These are phyloP conservation scores for Anisognathus igniventris DNA, from an alignment of 2,797 vertebrate genomes.

Conservation along the genomic window DNA sequence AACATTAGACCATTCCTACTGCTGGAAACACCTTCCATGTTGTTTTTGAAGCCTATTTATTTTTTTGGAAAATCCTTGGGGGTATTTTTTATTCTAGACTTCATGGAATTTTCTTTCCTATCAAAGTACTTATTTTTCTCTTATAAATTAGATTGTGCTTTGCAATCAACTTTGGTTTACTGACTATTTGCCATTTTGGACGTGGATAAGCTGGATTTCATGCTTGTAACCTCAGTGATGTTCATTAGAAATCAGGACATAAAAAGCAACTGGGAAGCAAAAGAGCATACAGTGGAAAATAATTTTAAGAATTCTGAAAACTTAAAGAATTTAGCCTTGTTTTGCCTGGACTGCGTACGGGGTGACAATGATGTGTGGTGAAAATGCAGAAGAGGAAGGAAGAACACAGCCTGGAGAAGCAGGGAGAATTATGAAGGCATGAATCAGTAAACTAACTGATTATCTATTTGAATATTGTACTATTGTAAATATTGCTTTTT, in stretches of 20 bases:
- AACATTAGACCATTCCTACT: neutral
- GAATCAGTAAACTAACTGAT: neutral
- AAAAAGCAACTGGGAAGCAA: neutral
- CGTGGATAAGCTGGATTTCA: neutral
- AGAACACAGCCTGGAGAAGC: neutral
- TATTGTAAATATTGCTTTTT: neutral
- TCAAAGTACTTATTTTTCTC: neutral
- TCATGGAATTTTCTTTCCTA: neutral
- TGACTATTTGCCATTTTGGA: neutral
- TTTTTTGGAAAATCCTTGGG: neutral
- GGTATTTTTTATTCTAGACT: neutral
- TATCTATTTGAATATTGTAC: neutral
- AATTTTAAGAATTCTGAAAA: neutral
- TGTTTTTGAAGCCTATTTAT: neutral
- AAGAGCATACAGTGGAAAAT: neutral
- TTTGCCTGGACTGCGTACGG: neutral
- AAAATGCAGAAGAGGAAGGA: neutral
- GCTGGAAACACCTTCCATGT: neutral
- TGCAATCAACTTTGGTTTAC: neutral
- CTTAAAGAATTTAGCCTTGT: neutral
- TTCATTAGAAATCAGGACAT: neutral
- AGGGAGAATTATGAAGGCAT: neutral
- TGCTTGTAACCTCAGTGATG: rapidly evolving
- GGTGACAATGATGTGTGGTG: neutral
- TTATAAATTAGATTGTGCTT: neutral